Base-by-base conservation (phyloP, 2,113 vertebrate genomes). In the Trematomus loennbergii region DNA sequence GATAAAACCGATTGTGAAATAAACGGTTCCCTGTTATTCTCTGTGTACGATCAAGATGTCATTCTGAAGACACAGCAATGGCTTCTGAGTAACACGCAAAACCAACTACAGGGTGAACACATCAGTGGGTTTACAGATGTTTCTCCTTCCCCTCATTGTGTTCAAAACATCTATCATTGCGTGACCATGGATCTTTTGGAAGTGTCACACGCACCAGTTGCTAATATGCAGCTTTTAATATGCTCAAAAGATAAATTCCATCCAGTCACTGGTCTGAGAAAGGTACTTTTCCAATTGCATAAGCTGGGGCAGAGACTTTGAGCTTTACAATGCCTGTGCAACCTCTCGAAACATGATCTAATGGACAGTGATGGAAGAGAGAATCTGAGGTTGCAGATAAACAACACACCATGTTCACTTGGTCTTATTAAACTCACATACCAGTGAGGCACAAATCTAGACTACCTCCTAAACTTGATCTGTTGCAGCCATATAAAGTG, bases 191-290 rank as follows among this genome's bases (percentile, higher is more conserved):
- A 70, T 83, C 81, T 85, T 53, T 83, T 85, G 81, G 87, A 72
- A 69, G 54, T 60, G 45, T 77, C 81, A 78, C 85, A 93, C 22
- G 91, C 90, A 89, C 80, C 90, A 86, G 72, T 90, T 90, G 87
- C 88, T 91, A 88, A 91, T 88, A 83, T 89, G 87, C 79, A 84
- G 77, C 84, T 73, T 91, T 89, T 91, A 69, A 90, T 89, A 90
- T 85, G 85, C 91, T 94, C 87, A 92, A 88, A 94, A 92, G 92
- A 89, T 83, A 85, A 88, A 94, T 93, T 93, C 92, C 91, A 90
- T 68, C 83, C 75, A 89, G 58, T 25, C 91, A 93, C 64, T 90
- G 87, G 87, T 85, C 87, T 92, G 91, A 88, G 73, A 90, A 87
- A 88, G 80, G 84, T 87, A 74, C 75, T 88, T 91, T 88, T 90